Evolutionary conservation across 2,797 vertebrate species (phyloP).

Genomic region (Artibeus jamaicensis): DNA sequence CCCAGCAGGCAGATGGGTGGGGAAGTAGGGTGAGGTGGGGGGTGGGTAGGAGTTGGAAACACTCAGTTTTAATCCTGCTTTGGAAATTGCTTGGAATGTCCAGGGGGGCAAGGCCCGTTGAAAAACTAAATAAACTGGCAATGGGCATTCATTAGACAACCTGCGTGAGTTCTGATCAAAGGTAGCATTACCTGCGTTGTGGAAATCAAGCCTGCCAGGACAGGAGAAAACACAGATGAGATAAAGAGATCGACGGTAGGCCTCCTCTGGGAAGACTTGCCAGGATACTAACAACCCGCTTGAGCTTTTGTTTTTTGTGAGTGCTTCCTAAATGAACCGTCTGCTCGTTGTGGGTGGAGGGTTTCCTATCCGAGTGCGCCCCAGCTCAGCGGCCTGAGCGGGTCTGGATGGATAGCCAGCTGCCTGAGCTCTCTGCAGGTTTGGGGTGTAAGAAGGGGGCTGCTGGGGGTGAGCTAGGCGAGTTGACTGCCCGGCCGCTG

Average conservation of each 20-base stretch:
- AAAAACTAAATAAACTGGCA: conserved; percentile 17
- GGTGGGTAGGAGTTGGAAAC: neutral
- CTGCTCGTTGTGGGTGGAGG: conserved; percentile 54
- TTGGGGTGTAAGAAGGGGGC: neutral
- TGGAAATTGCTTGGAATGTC: conserved; percentile 7
- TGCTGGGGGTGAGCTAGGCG: neutral
- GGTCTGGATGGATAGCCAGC: neutral
- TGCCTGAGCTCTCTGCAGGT: neutral
- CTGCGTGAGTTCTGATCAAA: conserved; percentile 59
- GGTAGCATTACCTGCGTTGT: conserved; percentile 68
- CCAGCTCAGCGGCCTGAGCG: neutral
- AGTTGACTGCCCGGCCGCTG: neutral
- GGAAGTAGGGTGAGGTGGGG: neutral
- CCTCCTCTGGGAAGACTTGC: conserved; percentile 68
- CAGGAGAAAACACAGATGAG: conserved; percentile 63
- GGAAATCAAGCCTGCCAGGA: conserved; percentile 60
- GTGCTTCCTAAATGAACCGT: neutral
- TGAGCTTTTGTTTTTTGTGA: conserved; percentile 76
- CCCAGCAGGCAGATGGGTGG: neutral
- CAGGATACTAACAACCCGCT: conserved; percentile 73
- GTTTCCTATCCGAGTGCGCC: neutral
- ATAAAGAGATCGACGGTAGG: conserved; percentile 74
- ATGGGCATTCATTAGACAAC: conserved; percentile 70
- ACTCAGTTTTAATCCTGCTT: conserved; percentile 13
- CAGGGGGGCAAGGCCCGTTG: neutral